A percentile compares a stretch with the other conserved stretches of the same genome.
Evolutionary conservation across 2,888 invertebrate genomes (phyloP).

Genomic region (Rapana venosa): DNA sequence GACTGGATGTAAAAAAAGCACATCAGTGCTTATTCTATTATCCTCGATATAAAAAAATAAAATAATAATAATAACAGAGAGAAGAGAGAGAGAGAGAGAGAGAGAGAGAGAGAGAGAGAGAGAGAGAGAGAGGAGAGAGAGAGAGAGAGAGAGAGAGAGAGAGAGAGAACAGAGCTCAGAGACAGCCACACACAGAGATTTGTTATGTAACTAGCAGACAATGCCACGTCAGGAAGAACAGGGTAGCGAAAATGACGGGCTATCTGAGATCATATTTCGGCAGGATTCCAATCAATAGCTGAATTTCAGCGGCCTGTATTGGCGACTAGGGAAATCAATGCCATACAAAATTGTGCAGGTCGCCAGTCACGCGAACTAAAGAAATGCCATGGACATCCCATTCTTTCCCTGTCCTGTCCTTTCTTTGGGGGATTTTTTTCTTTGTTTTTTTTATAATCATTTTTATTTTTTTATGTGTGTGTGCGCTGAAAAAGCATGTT

Average conservation of each 20-base stretch:
- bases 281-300: background rate
- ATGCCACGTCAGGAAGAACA: background rate
- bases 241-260: background rate
- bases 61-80: too few species aligned
- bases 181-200: background rate
- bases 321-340: constrained; percentile 19
- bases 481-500: too few species aligned
- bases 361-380: background rate
- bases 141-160: background rate
- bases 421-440: too few species aligned
- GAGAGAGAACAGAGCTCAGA: background rate
- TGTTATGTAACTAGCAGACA: background rate
- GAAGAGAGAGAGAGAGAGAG: too few species aligned
- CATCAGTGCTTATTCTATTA: too few species aligned
- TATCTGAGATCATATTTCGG: background rate
- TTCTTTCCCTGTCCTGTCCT: background rate
- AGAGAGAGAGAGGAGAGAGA: too few species aligned
- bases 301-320: background rate
- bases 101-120: too few species aligned
- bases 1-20: too few species aligned
- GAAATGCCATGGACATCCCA: too few species aligned
- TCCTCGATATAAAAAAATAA: too few species aligned
- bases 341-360: background rate
- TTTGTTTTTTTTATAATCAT: background rate
- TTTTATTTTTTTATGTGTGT: background rate